Percentiles rank a stretch among this genome's conserved stretches.
Evolutionary conservation across 2,113 vertebrate genomes (phyloP).

Genomic region (Stigmatopora nigra): DNA sequence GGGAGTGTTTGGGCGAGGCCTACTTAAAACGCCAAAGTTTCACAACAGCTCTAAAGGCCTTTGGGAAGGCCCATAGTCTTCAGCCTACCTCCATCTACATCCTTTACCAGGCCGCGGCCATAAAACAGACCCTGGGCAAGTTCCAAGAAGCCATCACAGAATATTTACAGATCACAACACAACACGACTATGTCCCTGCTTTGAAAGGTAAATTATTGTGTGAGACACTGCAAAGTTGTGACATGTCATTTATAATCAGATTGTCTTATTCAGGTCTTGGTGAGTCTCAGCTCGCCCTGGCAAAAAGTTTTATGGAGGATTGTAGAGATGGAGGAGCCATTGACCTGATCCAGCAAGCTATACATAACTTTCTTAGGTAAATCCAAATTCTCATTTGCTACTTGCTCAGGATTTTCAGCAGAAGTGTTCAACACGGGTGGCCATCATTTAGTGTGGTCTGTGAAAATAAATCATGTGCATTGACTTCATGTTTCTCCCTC

Average conservation of each 20-base stretch:
- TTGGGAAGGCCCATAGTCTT: slow-evolving; percentile 84
- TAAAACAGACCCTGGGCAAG: slow-evolving; percentile 89
- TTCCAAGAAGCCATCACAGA: slow-evolving; percentile 80
- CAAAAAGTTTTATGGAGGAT: slow-evolving; percentile 76
- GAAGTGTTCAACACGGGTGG: too few species aligned
- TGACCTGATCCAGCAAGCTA: slow-evolving; percentile 78
- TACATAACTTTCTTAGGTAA: slow-evolving; percentile 84
- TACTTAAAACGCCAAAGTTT: slow-evolving; percentile 89
- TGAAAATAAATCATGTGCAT: too few species aligned
- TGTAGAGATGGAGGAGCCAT: slow-evolving; percentile 85
- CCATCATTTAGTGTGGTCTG: too few species aligned
- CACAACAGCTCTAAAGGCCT: slow-evolving; percentile 87
- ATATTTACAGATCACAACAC: slow-evolving; percentile 78
- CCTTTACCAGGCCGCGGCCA: slow-evolving; percentile 83
- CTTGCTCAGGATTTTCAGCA: too few species aligned
- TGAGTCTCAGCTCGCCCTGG: slow-evolving; percentile 85
- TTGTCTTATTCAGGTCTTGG: slow-evolving; percentile 77
- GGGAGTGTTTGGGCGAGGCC: slow-evolving; percentile 94
- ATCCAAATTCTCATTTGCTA: not conserved
- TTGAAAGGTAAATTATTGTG: slow-evolving; percentile 77
- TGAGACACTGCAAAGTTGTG: not conserved
- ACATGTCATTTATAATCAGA: slow-evolving; percentile 5
- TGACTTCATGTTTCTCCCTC: too few species aligned
- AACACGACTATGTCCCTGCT: slow-evolving; percentile 86
- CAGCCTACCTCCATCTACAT: slow-evolving; percentile 86